A percentile compares a stretch with the other conserved stretches of the same genome.
Evolutionary conservation across 2,113 vertebrate species (phyloP).

Genomic region (Pseudorasbora parva): DNA sequence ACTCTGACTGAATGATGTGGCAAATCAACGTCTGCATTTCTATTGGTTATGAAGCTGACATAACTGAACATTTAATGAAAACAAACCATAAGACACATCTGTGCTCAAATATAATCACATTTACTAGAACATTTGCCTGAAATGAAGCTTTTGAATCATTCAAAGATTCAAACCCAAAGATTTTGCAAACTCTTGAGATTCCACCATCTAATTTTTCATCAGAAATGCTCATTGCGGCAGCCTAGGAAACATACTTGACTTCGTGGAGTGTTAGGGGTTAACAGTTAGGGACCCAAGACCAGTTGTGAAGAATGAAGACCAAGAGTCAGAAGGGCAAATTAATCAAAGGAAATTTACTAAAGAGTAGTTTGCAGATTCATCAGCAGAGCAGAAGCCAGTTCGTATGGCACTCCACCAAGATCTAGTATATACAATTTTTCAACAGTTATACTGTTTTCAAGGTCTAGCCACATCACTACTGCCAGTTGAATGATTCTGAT

Average conservation of each 20-base stretch:
- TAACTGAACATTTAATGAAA: background rate
- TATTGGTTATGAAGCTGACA: background rate
- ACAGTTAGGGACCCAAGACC: no score
- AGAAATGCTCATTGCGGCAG: background rate
- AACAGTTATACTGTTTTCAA: no score
- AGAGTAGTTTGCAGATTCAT: no score
- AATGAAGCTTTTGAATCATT: background rate
- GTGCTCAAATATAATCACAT: background rate
- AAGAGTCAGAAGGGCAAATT: no score
- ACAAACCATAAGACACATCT: background rate
- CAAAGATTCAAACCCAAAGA: background rate
- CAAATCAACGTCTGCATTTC: background rate
- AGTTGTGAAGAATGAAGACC: no score
- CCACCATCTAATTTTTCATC: background rate
- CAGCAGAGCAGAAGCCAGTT: no score
- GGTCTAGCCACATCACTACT: no score
- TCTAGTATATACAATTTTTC: no score
- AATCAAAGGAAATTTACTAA: no score
- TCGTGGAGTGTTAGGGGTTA: no score
- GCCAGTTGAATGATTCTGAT: no score
- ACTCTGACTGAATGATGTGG: background rate
- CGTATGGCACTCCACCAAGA: no score
- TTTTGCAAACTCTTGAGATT: background rate
- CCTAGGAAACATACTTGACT: background rate
- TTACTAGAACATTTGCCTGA: background rate